These are phyloP conservation scores for Altica lythri DNA, from an alignment of 2,888 invertebrate genomes.

Conservation along the genomic window DNA sequence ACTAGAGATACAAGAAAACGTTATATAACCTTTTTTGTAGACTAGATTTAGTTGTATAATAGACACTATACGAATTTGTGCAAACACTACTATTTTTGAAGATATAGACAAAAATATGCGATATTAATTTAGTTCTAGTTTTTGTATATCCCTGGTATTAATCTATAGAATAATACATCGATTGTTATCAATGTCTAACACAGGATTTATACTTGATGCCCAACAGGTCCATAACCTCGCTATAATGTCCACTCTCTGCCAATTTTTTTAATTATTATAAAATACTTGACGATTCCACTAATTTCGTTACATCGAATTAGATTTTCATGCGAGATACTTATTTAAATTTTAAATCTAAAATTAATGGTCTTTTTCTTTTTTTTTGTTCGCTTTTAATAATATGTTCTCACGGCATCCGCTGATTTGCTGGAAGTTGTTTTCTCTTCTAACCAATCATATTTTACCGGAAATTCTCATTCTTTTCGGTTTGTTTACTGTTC, in stretches of 20 bases:
- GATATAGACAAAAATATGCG: no score
- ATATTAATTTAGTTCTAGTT: no score
- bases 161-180: slow-evolving; percentile 35
- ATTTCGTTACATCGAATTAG: slow-evolving; percentile 23
- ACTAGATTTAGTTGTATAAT: no score
- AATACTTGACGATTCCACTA: slow-evolving; percentile 26
- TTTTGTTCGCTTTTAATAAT: slow-evolving; percentile 29
- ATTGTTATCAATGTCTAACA: slow-evolving; percentile 45
- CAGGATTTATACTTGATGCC: slow-evolving; percentile 49
- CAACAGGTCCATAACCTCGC: slow-evolving; percentile 50
- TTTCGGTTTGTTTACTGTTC: slow-evolving; percentile 12
- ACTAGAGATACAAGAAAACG: no score
- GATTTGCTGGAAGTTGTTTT: slow-evolving; percentile 46
- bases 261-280: slow-evolving; percentile 37
- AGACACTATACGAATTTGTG: no score
- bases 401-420: slow-evolving; percentile 36
- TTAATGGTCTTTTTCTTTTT: slow-evolving; percentile 31
- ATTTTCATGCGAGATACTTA: slow-evolving; percentile 21
- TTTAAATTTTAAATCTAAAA: slow-evolving; percentile 29
- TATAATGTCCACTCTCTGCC: slow-evolving; percentile 33
- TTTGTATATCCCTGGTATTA: slow-evolving; percentile 15
- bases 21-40: no score
- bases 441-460: slow-evolving; percentile 46
- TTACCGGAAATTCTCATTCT: slow-evolving; percentile 43
- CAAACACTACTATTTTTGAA: no score